A percentile compares a stretch with the other conserved stretches of the same genome.
Evolutionary conservation across 2,797 vertebrate genomes (phyloP).

Genomic region (Cephalopachus bancanus): DNA sequence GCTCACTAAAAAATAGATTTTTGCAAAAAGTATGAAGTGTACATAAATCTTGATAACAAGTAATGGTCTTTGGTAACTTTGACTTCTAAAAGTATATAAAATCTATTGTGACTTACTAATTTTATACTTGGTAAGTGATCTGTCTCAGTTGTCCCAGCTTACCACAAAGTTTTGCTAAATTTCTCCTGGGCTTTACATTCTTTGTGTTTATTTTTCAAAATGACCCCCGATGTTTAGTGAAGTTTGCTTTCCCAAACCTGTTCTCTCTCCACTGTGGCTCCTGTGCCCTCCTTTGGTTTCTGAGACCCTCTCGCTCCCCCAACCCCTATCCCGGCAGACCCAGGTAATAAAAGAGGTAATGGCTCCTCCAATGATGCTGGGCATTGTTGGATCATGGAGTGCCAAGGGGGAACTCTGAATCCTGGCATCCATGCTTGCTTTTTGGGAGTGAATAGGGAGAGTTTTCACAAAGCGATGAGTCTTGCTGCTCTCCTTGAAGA

Average conservation of each 20-base stretch:
- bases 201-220: background rate
- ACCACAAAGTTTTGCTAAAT: background rate
- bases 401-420: background rate
- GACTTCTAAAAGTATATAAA: background rate
- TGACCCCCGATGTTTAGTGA: background rate
- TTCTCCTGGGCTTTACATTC: background rate
- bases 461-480: constrained; percentile 58
- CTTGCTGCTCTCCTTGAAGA: constrained; percentile 72
- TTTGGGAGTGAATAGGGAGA: background rate
- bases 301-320: background rate
- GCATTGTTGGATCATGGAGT: fast-evolving
- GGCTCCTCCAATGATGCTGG: background rate
- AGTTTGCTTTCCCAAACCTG: background rate
- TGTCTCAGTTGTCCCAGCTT: background rate
- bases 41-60: background rate
- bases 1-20: background rate
- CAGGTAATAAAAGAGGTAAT: background rate
- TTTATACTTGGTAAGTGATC: background rate
- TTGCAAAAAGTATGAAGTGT: background rate
- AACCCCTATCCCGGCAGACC: background rate
- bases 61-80: background rate
- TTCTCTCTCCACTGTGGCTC: background rate
- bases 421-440: background rate
- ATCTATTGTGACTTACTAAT: background rate
- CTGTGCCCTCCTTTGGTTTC: background rate